phyloP scores from a whole-genome alignment of 2,888 invertebrate genomes.

The Chymomyza procnemis region DNA sequence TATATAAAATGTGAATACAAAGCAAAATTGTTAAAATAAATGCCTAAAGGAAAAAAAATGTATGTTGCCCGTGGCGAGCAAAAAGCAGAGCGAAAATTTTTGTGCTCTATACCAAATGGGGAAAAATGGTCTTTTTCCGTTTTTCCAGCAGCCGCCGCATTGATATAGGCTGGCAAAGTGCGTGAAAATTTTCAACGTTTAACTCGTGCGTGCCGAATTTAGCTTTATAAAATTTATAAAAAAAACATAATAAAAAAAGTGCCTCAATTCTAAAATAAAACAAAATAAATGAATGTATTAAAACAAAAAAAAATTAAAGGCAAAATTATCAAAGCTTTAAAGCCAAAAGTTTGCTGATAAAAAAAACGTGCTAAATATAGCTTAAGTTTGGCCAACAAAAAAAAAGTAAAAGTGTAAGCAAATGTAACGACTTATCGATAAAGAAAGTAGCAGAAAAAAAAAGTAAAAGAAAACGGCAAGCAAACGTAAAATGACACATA shows the following conservation, averaged over 20 bases:
- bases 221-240: background rate
- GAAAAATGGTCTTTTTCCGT: slow-evolving; percentile 36
- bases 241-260: background rate
- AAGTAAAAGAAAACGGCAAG: slow-evolving; percentile 45
- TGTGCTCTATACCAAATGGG: slow-evolving; percentile 68
- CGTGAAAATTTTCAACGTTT: slow-evolving; percentile 34
- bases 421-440: slow-evolving; percentile 51
- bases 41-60: slow-evolving; percentile 41
- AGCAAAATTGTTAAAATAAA: background rate
- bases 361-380: slow-evolving; percentile 11
- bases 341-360: background rate
- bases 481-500: slow-evolving; percentile 51
- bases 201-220: slow-evolving; percentile 24
- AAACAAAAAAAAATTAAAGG: background rate
- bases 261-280: background rate
- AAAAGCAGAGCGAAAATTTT: slow-evolving; percentile 8
- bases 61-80: slow-evolving; percentile 24
- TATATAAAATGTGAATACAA: background rate
- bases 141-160: slow-evolving; percentile 15
- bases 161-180: slow-evolving; percentile 5
- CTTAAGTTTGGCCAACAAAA: slow-evolving; percentile 32
- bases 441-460: slow-evolving; percentile 41
- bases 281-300: background rate
- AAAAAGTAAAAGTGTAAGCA: slow-evolving; percentile 67
- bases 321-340: background rate